Conservation (phyloP, 2,113 vertebrate genomes). For the Theristicus caerulescens region DNA sequence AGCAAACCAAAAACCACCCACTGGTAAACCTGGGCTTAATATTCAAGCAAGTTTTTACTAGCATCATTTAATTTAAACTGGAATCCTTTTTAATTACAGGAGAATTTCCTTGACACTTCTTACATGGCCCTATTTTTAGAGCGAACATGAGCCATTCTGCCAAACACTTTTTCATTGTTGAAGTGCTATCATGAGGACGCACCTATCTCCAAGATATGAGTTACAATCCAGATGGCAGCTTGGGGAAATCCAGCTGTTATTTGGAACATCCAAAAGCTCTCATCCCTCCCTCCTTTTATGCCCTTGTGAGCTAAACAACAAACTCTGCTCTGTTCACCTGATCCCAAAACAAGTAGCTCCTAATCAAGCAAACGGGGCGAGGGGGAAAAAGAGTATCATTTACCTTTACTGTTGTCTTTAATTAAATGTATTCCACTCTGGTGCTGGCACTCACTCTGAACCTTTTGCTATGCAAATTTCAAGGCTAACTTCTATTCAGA, state of each 20-base stretch:
- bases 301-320: slow-evolving; percentile 38
- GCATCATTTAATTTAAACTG: background rate
- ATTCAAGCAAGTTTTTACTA: background rate
- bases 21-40: background rate
- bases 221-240: slow-evolving; percentile 41
- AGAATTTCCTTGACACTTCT: slow-evolving; percentile 2
- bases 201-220: background rate
- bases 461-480: slow-evolving; percentile 73
- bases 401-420: slow-evolving; percentile 74
- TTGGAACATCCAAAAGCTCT: slow-evolving; percentile 30
- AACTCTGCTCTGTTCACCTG: slow-evolving; percentile 30
- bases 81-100: slow-evolving; percentile 22
- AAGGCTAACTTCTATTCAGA: slow-evolving; percentile 64
- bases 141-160: background rate
- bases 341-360: slow-evolving; percentile 62
- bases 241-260: slow-evolving; percentile 49
- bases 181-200: background rate
- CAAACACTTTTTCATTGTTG: background rate
- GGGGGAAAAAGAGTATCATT: slow-evolving; percentile 31
- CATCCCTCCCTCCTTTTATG: background rate
- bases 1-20: background rate
- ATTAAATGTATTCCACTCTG: slow-evolving; percentile 75
- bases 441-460: slow-evolving; percentile 59
- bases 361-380: slow-evolving; percentile 53
- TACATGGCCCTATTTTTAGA: background rate